These are phyloP conservation scores for Drosophila quinaria DNA, from an alignment of 2,888 invertebrate species.

Conservation along the genomic window DNA sequence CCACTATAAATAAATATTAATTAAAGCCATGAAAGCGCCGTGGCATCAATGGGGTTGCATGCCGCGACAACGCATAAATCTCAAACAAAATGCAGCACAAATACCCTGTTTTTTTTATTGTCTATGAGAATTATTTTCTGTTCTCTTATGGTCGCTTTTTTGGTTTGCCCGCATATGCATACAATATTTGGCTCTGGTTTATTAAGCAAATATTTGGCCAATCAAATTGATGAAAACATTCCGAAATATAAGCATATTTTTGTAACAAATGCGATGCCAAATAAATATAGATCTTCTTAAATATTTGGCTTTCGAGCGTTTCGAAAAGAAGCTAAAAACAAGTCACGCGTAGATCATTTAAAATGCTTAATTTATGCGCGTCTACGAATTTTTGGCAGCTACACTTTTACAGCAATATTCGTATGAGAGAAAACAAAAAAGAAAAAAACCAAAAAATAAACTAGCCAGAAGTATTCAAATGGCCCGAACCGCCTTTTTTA, in stretches of 20 bases:
- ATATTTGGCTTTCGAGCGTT: conserved; percentile 53
- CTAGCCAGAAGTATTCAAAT: conserved; percentile 59
- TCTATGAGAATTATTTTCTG: neutral
- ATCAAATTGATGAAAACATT: conserved; percentile 65
- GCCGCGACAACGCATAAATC: conserved; percentile 53
- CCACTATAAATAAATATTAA: conserved; percentile 74
- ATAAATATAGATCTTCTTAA: conserved; percentile 42
- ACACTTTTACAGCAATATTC: conserved; percentile 50
- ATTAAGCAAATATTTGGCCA: conserved; percentile 71
- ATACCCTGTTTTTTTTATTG: neutral
- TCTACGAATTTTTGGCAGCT: conserved; percentile 65
- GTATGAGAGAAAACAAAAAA: conserved; percentile 24
- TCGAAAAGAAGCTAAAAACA: conserved; percentile 33
- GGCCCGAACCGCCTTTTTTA: conserved; percentile 56
- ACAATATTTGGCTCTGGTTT: conserved; percentile 52
- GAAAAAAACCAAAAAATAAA: conserved; percentile 18
- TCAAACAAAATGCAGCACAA: conserved; percentile 32
- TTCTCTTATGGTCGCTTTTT: conserved; percentile 25
- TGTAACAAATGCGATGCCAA: conserved; percentile 11
- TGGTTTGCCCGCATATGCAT: conserved; percentile 5
- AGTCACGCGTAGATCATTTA: conserved; percentile 61
- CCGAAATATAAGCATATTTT: conserved; percentile 27
- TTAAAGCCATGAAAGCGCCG: conserved; percentile 50
- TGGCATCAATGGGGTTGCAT: conserved; percentile 5
- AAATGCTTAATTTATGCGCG: conserved; percentile 68